These are phyloP conservation scores for Serrognathus titanus DNA, from an alignment of 2,888 invertebrate species.

Conservation along the genomic window DNA sequence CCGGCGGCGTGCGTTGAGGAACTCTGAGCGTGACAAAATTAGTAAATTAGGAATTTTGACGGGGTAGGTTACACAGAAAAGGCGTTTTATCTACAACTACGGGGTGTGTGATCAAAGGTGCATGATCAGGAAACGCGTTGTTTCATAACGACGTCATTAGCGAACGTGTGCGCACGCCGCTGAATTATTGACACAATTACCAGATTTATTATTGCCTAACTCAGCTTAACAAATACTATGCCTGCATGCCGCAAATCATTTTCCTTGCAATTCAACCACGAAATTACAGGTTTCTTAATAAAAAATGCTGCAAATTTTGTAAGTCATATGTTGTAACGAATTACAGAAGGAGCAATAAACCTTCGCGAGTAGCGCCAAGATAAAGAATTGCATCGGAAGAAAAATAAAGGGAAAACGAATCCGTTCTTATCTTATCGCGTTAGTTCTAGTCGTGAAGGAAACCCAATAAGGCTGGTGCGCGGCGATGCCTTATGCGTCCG, in stretches of 20 bases:
- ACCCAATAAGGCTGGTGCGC: not conserved
- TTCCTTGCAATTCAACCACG: too few relatives aligned
- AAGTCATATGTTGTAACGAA: too few relatives aligned
- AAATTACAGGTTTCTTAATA: not conserved
- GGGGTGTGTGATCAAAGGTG: not conserved
- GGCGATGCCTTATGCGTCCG: not conserved
- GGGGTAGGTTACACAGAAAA: constrained; percentile 2
- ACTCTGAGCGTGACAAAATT: too few relatives aligned
- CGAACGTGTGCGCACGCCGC: not conserved
- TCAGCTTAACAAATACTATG: not conserved
- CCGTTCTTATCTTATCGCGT: not conserved
- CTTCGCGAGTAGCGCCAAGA: not conserved
- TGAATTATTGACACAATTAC: constrained; percentile 1
- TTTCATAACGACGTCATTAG: not conserved
- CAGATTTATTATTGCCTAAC: not conserved
- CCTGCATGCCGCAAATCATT: too few relatives aligned
- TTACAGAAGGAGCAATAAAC: not conserved
- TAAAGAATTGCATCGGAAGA: too few relatives aligned
- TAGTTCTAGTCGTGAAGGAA: not conserved
- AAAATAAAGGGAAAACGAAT: not conserved
- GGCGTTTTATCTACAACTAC: constrained; percentile 4
- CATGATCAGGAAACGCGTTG: not conserved
- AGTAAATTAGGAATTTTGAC: too few relatives aligned
- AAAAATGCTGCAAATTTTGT: not conserved
- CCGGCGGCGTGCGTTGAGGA: too few relatives aligned